These are phyloP conservation scores for Tigriopus japonicus DNA, from an alignment of 1,140 invertebrate species.

Conservation along the genomic window DNA sequence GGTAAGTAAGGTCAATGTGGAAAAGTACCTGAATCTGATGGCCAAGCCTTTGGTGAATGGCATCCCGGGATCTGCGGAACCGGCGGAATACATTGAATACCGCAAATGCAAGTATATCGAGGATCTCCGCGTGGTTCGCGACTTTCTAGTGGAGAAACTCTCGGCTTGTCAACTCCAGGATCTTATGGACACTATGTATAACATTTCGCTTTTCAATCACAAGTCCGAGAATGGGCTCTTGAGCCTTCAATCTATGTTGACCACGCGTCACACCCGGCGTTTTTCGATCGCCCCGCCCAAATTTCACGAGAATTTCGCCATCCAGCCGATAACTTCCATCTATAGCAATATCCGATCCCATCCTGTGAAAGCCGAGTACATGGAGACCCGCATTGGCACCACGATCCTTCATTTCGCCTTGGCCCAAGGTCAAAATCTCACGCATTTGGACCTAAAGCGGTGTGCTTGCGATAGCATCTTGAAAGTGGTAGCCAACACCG, in stretches of 20 bases:
- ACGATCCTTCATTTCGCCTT: neutral
- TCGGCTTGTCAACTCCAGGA: neutral
- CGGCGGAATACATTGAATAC: slow-evolving; percentile 2
- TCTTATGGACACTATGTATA: neutral
- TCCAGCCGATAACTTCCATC: no score
- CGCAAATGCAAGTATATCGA: neutral
- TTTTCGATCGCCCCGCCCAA: neutral
- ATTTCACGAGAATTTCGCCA: neutral
- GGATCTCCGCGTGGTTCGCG: neutral
- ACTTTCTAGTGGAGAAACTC: neutral
- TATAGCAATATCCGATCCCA: neutral
- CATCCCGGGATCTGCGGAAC: slow-evolving; percentile 1
- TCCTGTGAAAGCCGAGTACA: neutral
- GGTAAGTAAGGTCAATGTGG: no score
- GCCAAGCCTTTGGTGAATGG: no score
- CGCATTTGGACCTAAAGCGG: neutral
- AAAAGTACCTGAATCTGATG: no score
- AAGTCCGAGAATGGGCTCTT: neutral
- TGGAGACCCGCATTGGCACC: neutral
- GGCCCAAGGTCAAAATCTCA: neutral
- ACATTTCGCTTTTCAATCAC: neutral
- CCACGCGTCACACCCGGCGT: neutral
- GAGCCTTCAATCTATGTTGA: neutral
- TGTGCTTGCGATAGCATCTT: neutral
- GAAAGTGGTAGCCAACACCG: neutral